Evolutionary conservation across 2,888 invertebrate species (phyloP).

Genomic region (Tipula unca): DNA sequence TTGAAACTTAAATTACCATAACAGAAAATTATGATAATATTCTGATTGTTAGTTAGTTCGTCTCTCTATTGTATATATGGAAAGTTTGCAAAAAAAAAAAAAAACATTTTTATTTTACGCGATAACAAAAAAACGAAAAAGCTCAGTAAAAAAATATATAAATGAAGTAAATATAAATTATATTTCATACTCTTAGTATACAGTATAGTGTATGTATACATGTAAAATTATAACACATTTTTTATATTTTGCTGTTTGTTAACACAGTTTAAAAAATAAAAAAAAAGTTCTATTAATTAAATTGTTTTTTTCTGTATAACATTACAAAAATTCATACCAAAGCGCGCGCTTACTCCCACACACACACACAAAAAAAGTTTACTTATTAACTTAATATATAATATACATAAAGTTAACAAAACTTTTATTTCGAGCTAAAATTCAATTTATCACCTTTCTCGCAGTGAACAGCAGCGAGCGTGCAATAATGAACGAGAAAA

Average conservation of each 20-base stretch:
- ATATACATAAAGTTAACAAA: not conserved
- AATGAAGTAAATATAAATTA: not conserved
- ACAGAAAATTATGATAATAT: constrained; percentile 2
- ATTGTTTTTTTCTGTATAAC: not conserved
- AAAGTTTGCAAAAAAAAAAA: not conserved
- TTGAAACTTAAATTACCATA: not conserved
- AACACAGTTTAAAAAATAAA: not conserved
- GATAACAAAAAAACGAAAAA: not conserved
- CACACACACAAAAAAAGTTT: not conserved
- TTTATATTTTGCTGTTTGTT: not conserved
- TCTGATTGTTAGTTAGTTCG: not conserved
- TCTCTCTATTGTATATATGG: not conserved
- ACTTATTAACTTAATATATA: not conserved
- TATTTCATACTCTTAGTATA: not conserved
- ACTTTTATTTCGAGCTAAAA: not conserved
- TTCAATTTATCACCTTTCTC: not conserved
- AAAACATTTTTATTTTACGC: not conserved
- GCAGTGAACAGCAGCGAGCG: not conserved
- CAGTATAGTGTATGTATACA: not conserved
- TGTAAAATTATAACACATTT: not conserved
- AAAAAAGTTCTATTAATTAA: constrained; percentile 1
- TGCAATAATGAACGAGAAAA: not conserved
- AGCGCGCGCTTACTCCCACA: not conserved
- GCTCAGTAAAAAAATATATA: not conserved
- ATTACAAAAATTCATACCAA: not conserved